Evolutionary conservation across 2,797 vertebrate genomes (phyloP).

Genomic region (Spinus olivaceus): DNA sequence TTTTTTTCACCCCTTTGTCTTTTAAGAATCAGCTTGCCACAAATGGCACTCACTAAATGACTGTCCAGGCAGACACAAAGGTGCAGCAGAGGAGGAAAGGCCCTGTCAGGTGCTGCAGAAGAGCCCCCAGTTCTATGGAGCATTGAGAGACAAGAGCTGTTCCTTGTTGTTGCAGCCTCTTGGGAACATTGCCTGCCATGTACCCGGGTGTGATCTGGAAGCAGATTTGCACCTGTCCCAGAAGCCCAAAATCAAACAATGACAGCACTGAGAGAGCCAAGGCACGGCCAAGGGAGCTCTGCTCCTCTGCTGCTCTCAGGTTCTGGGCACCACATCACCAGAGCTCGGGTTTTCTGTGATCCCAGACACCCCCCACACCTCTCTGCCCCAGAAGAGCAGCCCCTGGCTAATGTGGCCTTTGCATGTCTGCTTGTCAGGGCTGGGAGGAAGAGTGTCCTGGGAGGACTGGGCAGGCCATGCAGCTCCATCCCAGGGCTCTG

Average conservation of each 20-base stretch:
- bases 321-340: not conserved
- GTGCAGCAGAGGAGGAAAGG: not conserved
- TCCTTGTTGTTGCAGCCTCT: not conserved
- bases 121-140: constrained; percentile 15
- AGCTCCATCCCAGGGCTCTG: not conserved
- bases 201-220: not conserved
- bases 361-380: fast-evolving
- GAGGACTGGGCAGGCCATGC: fast-evolving
- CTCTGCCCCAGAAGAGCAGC: not conserved
- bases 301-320: not conserved
- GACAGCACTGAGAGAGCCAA: not conserved
- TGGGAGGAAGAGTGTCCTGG: not conserved
- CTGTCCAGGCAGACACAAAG: not conserved
- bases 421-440: not conserved
- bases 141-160: constrained; percentile 43
- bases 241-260: not conserved
- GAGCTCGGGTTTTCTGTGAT: fast-evolving
- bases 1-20: constrained; percentile 23
- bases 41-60: not conserved
- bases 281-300: not conserved
- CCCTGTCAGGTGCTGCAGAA: constrained; percentile 2
- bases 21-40: not conserved
- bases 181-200: constrained; percentile 14
- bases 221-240: constrained; percentile 48
- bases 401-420: fast-evolving